Conservation (phyloP, 2,113 vertebrate species). For the Nesogale talazaci region DNA sequence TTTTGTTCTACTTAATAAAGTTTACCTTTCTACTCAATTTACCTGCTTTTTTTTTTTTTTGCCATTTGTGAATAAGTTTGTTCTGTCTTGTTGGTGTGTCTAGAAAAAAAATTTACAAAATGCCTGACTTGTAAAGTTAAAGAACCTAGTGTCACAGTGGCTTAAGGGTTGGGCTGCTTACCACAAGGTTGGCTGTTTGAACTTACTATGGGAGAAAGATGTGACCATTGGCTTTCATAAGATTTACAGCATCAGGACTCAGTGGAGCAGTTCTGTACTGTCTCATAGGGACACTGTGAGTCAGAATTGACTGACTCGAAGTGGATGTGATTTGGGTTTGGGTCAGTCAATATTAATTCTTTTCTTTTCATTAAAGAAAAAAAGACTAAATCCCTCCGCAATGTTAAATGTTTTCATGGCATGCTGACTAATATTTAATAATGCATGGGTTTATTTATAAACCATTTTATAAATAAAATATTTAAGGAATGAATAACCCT, state of each 20-base stretch:
- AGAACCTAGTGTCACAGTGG: no score
- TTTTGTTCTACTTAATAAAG: slow-evolving; percentile 29
- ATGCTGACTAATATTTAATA: slow-evolving; percentile 65
- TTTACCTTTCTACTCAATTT: slow-evolving; percentile 39
- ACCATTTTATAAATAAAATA: background rate
- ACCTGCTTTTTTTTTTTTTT: slow-evolving; percentile 52
- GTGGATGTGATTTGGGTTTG: no score
- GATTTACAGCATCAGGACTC: no score
- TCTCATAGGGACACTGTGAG: no score
- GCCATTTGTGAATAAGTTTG: slow-evolving; percentile 6
- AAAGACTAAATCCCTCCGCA: slow-evolving; percentile 17
- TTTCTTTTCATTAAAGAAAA: slow-evolving; percentile 57
- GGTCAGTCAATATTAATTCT: slow-evolving; percentile 16
- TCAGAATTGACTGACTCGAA: no score
- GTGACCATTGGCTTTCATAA: no score
- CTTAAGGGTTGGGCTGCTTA: no score
- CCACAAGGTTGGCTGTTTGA: no score
- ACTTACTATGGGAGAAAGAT: no score
- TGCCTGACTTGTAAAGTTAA: slow-evolving; percentile 36
- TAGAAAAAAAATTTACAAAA: slow-evolving; percentile 54
- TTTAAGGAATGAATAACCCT: slow-evolving; percentile 48
- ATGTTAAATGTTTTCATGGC: slow-evolving; percentile 56
- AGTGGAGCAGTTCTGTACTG: no score
- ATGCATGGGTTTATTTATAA: slow-evolving; percentile 64
- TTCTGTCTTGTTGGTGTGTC: slow-evolving; percentile 44